Evolutionary conservation across 2,888 invertebrate genomes (phyloP), one percentile per base, ranked within the genome.

Genomic region (Zygothrica quintamaculata): DNA sequence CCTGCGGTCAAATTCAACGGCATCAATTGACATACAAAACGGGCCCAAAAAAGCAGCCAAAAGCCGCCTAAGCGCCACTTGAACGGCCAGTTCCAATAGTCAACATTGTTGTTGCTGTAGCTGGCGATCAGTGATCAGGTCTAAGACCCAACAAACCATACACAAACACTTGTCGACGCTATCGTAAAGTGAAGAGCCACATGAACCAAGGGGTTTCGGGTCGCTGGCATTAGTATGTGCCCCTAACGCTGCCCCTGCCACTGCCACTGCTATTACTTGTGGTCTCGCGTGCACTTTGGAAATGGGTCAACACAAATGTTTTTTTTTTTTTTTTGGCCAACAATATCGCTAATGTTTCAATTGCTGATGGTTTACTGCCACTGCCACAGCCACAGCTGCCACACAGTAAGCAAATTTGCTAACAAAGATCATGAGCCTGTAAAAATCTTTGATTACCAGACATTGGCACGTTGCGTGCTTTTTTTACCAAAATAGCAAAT

Each of bases 1-100:
- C 74, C 61, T 36, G 71, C 55, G 66, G 66, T 15, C 8, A 55
- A 22, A 74, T 59, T 57, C 69, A 79, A 72, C 61, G 74, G 76
- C 60, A 65, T 61, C 87, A 86, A 84, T 84, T 84, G 82, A 84
- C 82, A 84, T 84, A 81, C 84, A 81, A 81, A 81, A 68, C 68
- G 50, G 31, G 71, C 64, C 62, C 31, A 25, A 71, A 59, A n/a
- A 62, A 51, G 51, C 67, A 60, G 61, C 70, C 47, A 74, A 74
- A 71, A 79, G 61, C 55, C 77, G 77, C 72, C 84, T 72, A 84
- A 86, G 87, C 82, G 82, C 82, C 82, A 82, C 86, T 86, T 72
- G 74, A 84, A 74, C 74, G 67, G 70, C 81, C 71, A 79, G 77
- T 52, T 55, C 46, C 52, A 66, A 65, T 39, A 60, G 60, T 50